Conservation (phyloP, 2,797 vertebrate species). For the Cephalopachus bancanus region DNA sequence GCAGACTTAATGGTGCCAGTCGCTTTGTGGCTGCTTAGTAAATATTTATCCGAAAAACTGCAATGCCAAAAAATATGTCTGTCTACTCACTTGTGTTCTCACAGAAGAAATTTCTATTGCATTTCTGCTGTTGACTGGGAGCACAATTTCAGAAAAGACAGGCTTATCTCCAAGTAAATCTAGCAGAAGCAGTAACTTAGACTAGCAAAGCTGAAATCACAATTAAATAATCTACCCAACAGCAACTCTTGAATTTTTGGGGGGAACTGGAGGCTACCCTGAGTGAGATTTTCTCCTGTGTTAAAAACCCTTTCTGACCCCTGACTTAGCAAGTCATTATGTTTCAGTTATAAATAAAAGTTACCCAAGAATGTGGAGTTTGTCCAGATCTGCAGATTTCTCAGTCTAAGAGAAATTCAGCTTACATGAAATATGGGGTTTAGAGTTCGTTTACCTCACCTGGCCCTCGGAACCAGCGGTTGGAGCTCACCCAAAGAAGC, state of each 20-base stretch:
- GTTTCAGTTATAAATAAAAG: neutral
- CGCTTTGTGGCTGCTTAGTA: neutral
- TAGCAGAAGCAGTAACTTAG: neutral
- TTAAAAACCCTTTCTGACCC: constrained; percentile 13
- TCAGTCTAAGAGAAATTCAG: neutral
- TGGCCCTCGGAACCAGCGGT: neutral
- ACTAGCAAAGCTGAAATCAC: neutral
- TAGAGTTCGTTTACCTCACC: neutral
- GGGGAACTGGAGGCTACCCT: neutral
- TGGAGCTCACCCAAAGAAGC: neutral
- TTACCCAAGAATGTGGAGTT: neutral
- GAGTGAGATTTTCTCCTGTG: constrained; percentile 4
- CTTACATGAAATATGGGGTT: neutral
- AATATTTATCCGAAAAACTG: constrained; percentile 62
- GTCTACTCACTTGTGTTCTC: constrained; percentile 50
- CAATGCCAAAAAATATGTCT: constrained; percentile 38
- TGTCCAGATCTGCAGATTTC: neutral
- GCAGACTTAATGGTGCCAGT: constrained; percentile 66
- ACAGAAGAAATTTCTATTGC: constrained; percentile 24
- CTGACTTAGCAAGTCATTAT: constrained; percentile 26
- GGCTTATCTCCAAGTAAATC: neutral
- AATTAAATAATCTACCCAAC: neutral
- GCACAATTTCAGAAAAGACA: constrained; percentile 37
- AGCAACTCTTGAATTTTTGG: neutral
- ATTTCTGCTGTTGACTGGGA: constrained; percentile 16